Evolutionary conservation across 2,888 invertebrate genomes (phyloP), one percentile per base, ranked within the genome.

Genomic region (Scaptomyza polygonia): DNA sequence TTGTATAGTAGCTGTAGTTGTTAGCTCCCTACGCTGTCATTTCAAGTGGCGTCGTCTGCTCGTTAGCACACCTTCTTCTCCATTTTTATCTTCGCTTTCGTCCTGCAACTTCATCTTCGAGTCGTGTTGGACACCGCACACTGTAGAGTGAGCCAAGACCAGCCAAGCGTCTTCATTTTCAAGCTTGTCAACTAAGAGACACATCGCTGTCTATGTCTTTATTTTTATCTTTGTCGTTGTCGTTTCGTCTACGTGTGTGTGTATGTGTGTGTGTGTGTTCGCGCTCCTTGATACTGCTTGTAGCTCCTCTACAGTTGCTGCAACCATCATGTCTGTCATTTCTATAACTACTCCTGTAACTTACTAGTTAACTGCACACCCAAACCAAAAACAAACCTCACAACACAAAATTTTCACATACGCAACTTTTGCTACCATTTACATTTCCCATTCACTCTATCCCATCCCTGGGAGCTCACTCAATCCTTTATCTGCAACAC

Each of bases 261-360:
- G 21, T 25, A 8, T 34, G n/a, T 45, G 11, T 34, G n/a, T 45
- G 18, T 53, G n/a, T 42, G 34, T 43, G 43, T 2, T 4, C 11
- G 36, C 34, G 32, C 51, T 67, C 40, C 58, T 66, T 51, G 45
- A 42, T 16, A 57, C 65, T 52, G 51, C 16, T 34, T 27, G 29
- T 42, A 29, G 29, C 27, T 73, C 30, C 56, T 47, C 14, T 72
- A 49, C 58, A 53, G 40, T 32, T 51, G 61, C 52, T 51, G 39
- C 43, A 44, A 45, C 68, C 77, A 61, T 63, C 78, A 75, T 74
- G 74, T 71, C 79, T 84, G 82, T 81, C 82, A 86, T 84, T 82
- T 82, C 86, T 86, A 84, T 81, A 82, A 86, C 86, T 84, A 73
- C 86, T 86, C 86, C 84, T 86, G 81, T 81, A 80, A 80, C 86